Conservation (phyloP, 2,888 invertebrate species). For the Oligia strigilis region DNA sequence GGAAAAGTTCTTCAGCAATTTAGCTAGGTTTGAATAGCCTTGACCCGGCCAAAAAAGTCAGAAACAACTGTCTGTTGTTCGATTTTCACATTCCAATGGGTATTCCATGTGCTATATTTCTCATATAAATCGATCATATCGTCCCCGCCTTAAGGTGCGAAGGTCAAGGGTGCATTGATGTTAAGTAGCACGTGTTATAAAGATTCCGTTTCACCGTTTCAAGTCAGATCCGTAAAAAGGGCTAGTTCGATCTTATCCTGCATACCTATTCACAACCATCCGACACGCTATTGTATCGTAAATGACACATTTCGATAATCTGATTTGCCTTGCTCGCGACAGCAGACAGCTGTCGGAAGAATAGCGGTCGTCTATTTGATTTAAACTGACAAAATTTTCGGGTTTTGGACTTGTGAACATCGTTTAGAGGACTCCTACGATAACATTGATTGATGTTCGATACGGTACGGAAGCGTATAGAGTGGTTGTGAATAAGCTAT, state of each 20-base stretch:
- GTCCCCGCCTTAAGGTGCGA: not conserved
- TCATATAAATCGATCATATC: slow-evolving; percentile 19
- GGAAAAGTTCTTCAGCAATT: not conserved
- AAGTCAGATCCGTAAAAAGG: not conserved
- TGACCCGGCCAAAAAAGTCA: not conserved
- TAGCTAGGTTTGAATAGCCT: not conserved
- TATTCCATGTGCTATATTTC: slow-evolving; percentile 26
- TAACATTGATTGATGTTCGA: too few relatives aligned
- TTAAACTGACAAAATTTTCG: too few relatives aligned
- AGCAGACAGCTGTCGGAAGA: too few relatives aligned
- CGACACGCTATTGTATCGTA: too few relatives aligned
- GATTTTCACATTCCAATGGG: not conserved
- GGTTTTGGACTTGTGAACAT: too few relatives aligned
- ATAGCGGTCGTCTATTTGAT: too few relatives aligned
- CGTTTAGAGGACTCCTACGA: too few relatives aligned
- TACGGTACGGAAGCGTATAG: too few relatives aligned
- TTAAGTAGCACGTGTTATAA: not conserved
- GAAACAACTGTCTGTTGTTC: not conserved
- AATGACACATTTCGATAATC: too few relatives aligned
- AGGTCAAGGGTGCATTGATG: not conserved
- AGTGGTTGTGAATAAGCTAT: too few relatives aligned
- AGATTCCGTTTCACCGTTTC: not conserved
- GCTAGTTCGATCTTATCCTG: not conserved
- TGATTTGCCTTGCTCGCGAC: too few relatives aligned
- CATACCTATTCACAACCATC: too few relatives aligned